These are phyloP conservation scores for Punctoribates punctum DNA, from an alignment of 2,888 invertebrate genomes.

Conservation along the genomic window DNA sequence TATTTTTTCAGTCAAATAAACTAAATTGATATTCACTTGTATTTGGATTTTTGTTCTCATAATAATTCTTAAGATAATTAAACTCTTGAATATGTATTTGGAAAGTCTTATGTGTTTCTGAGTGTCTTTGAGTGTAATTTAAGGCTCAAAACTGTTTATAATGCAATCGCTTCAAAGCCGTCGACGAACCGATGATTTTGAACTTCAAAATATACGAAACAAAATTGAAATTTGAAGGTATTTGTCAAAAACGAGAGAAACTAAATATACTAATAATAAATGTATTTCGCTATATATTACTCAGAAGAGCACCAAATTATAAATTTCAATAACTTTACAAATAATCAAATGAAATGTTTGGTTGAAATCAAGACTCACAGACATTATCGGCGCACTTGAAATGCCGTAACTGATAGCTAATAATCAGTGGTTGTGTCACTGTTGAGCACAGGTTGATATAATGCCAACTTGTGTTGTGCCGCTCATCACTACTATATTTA, in stretches of 20 bases:
- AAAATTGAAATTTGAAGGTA: neutral
- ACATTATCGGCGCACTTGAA: too few species aligned
- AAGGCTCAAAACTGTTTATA: neutral
- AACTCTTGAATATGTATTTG: neutral
- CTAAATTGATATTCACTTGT: too few species aligned
- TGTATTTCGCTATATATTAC: too few species aligned
- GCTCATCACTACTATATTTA: neutral
- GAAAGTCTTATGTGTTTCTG: neutral
- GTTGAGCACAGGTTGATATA: constrained; percentile 3
- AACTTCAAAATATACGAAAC: neutral
- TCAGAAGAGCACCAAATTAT: too few species aligned
- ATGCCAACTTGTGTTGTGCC: neutral
- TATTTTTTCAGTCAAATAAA: too few species aligned
- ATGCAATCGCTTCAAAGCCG: neutral
- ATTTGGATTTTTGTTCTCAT: too few species aligned
- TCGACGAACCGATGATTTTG: neutral
- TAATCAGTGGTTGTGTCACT: neutral
- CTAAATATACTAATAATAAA: too few species aligned
- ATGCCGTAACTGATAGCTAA: too few species aligned
- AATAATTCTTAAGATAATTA: neutral
- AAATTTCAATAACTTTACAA: too few species aligned
- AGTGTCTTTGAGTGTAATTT: neutral
- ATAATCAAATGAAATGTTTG: too few species aligned
- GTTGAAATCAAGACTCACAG: too few species aligned
- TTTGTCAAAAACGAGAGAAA: too few species aligned